Evolutionary conservation across 2,888 invertebrate species (phyloP).

Genomic region (Polydrusus cervinus): DNA sequence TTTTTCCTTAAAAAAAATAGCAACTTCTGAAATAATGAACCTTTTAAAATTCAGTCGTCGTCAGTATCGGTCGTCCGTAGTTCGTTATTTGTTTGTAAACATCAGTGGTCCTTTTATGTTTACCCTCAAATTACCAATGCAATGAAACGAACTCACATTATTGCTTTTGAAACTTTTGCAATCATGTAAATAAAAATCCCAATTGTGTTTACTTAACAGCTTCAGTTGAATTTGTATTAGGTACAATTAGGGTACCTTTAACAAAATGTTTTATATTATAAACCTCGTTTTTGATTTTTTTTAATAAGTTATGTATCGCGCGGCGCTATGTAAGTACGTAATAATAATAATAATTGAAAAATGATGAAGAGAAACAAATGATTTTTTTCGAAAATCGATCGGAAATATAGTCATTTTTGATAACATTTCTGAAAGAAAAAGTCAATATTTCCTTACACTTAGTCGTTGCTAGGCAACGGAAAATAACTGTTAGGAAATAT

Average conservation of each 20-base stretch:
- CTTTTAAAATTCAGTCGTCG: slow-evolving; percentile 20
- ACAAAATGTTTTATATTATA: not conserved
- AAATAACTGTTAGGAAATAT: too few species aligned
- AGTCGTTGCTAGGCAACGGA: too few species aligned
- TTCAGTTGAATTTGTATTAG: not conserved
- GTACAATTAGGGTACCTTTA: not conserved
- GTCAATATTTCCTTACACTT: too few species aligned
- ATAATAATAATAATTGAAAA: too few species aligned
- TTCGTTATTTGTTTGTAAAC: slow-evolving; percentile 25
- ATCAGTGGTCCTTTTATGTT: slow-evolving; percentile 21
- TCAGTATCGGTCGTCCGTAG: too few species aligned
- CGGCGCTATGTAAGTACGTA: too few species aligned
- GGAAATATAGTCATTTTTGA: too few species aligned
- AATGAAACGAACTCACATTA: slow-evolving; percentile 13
- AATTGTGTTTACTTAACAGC: not conserved
- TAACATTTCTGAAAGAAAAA: too few species aligned
- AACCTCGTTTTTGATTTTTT: not conserved
- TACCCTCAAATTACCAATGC: slow-evolving; percentile 5
- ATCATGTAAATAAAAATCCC: slow-evolving; percentile 9
- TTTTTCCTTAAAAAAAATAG: not conserved
- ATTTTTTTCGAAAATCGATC: too few species aligned
- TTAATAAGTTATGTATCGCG: too few species aligned
- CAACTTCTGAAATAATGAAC: not conserved
- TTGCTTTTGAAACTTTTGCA: slow-evolving; percentile 27
- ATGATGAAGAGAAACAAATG: too few species aligned